phyloP scores from a whole-genome alignment of 2,888 invertebrate species.

The Dasysyrphus tricinctus region DNA sequence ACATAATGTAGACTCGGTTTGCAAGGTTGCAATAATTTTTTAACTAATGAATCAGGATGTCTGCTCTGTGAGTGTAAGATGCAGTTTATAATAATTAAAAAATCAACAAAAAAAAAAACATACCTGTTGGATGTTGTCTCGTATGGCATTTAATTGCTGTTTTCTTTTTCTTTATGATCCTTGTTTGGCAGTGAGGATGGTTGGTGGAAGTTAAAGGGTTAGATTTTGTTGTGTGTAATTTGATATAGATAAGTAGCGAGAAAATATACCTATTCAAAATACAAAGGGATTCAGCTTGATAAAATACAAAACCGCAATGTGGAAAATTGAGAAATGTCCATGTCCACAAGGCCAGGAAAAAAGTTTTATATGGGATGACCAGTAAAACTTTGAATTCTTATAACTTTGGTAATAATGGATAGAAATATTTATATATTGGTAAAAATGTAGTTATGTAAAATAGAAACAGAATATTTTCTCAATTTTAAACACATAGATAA shows the following conservation, averaged over 20 bases:
- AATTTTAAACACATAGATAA: no score
- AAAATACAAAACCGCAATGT: neutral
- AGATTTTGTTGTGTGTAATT: conserved; percentile 3
- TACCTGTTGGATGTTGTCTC: conserved; percentile 29
- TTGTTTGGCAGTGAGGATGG: conserved; percentile 3
- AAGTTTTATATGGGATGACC: no score
- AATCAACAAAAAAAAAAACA: neutral
- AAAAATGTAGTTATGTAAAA: no score
- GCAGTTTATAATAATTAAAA: conserved; percentile 10
- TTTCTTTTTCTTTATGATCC: neutral
- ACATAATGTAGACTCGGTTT: conserved; percentile 26
- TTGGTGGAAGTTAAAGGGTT: neutral
- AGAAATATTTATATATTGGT: no score
- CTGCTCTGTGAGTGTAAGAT: conserved; percentile 12
- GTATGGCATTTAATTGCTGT: conserved; percentile 16
- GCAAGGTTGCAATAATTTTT: conserved; percentile 56
- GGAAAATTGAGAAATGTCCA: no score
- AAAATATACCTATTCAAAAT: neutral
- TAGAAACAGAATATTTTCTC: no score
- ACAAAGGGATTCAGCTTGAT: neutral
- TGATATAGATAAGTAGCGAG: neutral
- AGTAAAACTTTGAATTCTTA: no score
- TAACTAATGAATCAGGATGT: conserved; percentile 14
- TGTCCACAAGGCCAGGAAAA: no score
- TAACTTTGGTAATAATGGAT: no score